Percentiles rank a stretch among this genome's conserved stretches.
These are phyloP conservation scores for Galerucella calmariensis DNA, from an alignment of 2,888 invertebrate species.

Conservation along the genomic window DNA sequence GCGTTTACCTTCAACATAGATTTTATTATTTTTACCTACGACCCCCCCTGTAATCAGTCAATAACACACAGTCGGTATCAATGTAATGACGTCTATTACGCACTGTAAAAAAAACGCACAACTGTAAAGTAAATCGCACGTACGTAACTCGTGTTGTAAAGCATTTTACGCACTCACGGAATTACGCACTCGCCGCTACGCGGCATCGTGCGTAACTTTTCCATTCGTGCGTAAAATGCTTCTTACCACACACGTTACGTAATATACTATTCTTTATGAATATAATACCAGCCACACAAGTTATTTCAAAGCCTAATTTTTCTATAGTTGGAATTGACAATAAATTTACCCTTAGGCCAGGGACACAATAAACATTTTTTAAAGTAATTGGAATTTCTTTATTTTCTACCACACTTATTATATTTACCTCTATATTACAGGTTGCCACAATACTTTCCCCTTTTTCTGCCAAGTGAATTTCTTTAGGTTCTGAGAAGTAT, in stretches of 20 bases:
- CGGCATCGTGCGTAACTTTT: too few relatives aligned
- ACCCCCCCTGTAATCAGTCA: too few relatives aligned
- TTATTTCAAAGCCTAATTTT: conserved; percentile 27
- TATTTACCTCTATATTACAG: conserved; percentile 32
- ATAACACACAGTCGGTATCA: too few relatives aligned
- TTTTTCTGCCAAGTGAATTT: conserved; percentile 37
- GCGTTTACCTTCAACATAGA: conserved; percentile 25
- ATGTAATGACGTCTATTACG: too few relatives aligned
- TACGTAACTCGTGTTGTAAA: too few relatives aligned
- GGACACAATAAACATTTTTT: conserved; percentile 34
- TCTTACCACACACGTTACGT: too few relatives aligned
- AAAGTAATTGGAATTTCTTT: conserved; percentile 29
- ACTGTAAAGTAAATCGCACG: too few relatives aligned
- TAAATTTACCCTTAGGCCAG: conserved; percentile 28
- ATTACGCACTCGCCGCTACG: too few relatives aligned
- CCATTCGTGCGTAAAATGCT: too few relatives aligned
- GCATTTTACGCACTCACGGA: too few relatives aligned
- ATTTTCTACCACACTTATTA: conserved; percentile 25
- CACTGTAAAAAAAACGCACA: too few relatives aligned
- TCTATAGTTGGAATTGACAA: conserved; percentile 15
- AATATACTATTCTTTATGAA: too few relatives aligned
- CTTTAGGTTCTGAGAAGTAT: conserved; percentile 28
- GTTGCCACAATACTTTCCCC: conserved; percentile 40
- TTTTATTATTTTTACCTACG: conserved; percentile 7
- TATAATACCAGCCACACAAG: conserved; percentile 26